These are phyloP conservation scores for Lampropteryx suffumata DNA, from an alignment of 2,888 invertebrate genomes.

Conservation along the genomic window DNA sequence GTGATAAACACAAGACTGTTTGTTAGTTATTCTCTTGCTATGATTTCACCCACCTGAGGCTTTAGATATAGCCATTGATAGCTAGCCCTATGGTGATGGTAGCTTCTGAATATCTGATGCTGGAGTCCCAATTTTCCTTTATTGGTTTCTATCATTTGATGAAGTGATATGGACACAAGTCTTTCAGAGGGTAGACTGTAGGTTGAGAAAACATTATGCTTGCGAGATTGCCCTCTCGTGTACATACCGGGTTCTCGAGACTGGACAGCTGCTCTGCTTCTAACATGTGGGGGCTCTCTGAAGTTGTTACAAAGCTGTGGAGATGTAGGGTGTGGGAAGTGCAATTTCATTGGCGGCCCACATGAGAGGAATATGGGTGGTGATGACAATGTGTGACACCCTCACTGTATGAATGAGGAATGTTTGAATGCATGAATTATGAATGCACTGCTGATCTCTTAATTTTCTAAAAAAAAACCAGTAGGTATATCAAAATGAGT, in stretches of 20 bases:
- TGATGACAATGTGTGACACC: slow-evolving; percentile 60
- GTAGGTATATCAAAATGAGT: too few species aligned
- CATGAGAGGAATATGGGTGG: slow-evolving; percentile 66
- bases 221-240: slow-evolving; percentile 58
- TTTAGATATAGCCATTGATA: slow-evolving; percentile 35
- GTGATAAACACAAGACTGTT: slow-evolving; percentile 38
- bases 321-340: slow-evolving; percentile 38
- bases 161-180: slow-evolving; percentile 41
- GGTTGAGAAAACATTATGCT: slow-evolving; percentile 72
- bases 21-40: slow-evolving; percentile 43
- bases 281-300: slow-evolving; percentile 47
- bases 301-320: neutral
- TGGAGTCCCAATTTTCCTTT: slow-evolving; percentile 22
- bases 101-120: slow-evolving; percentile 16
- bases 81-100: slow-evolving; percentile 46
- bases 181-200: slow-evolving; percentile 63
- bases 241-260: slow-evolving; percentile 75
- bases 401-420: slow-evolving; percentile 41
- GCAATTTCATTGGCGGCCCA: slow-evolving; percentile 59
- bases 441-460: too few species aligned
- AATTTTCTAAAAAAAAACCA: too few species aligned
- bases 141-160: slow-evolving; percentile 27
- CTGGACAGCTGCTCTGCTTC: slow-evolving; percentile 58
- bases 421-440: slow-evolving; percentile 12
- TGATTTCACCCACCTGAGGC: slow-evolving; percentile 52